These are phyloP conservation scores for Crax fasciolata DNA, from an alignment of 2,797 vertebrate genomes.

Conservation along the genomic window DNA sequence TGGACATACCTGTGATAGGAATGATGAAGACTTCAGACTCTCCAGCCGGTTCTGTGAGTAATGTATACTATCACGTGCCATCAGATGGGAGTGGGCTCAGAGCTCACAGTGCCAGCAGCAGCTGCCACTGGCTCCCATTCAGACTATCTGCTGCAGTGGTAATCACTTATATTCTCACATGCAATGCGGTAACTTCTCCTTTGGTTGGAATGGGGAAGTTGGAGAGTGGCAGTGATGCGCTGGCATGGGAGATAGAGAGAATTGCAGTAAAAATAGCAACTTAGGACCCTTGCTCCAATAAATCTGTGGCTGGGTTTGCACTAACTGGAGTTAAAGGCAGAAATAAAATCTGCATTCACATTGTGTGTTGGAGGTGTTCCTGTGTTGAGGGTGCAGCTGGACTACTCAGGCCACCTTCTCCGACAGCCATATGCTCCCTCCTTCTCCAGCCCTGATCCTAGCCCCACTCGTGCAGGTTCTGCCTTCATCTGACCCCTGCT, in stretches of 20 bases:
- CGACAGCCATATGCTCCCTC: neutral
- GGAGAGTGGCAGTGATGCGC: neutral
- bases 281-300: neutral
- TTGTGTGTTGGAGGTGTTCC: neutral
- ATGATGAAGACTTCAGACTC: neutral
- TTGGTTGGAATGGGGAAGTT: neutral
- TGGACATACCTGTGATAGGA: neutral
- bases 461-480: neutral
- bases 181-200: neutral
- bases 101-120: neutral
- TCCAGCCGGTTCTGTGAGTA: neutral
- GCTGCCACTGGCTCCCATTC: neutral
- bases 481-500: neutral
- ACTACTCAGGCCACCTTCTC: neutral
- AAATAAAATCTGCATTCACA: neutral
- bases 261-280: neutral
- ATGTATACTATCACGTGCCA: neutral
- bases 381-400: neutral
- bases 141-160: neutral
- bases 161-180: neutral
- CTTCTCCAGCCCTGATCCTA: neutral
- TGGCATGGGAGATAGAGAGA: neutral
- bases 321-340: neutral
- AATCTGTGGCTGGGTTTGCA: neutral
- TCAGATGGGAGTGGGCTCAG: neutral